These are phyloP conservation scores for Cataglyphis livida DNA, from an alignment of 2,888 invertebrate genomes.

Conservation along the genomic window DNA sequence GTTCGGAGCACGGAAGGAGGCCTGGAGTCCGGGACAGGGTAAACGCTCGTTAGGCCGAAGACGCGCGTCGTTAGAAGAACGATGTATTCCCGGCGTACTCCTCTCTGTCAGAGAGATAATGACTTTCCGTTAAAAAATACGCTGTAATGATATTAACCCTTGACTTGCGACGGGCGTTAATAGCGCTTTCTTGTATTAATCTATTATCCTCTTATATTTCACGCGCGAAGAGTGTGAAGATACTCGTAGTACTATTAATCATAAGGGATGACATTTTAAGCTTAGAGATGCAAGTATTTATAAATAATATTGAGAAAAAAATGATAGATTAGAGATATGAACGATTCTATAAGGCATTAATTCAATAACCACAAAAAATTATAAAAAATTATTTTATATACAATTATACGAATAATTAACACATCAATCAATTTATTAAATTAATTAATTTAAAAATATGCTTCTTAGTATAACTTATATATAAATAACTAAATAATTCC, in stretches of 20 bases:
- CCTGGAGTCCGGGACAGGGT: constrained; percentile 37
- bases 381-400: not conserved
- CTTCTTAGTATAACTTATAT: not conserved
- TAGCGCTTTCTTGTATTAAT: constrained; percentile 38
- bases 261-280: constrained; percentile 7
- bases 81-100: constrained; percentile 52
- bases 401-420: not conserved
- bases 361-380: not conserved
- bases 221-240: constrained; percentile 20
- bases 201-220: constrained; percentile 20
- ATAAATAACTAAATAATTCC: not conserved
- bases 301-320: not conserved
- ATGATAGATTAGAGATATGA: not conserved
- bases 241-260: constrained; percentile 18
- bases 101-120: constrained; percentile 37
- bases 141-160: constrained; percentile 44
- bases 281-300: constrained; percentile 10
- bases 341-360: not conserved
- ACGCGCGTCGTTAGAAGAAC: constrained; percentile 63
- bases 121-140: constrained; percentile 33
- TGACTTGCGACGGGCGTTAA: constrained; percentile 30
- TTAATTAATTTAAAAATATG: not conserved
- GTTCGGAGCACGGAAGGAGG: constrained; percentile 65
- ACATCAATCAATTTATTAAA: not conserved
- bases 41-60: constrained; percentile 67